Conservation (phyloP, 2,888 invertebrate genomes). For the Chelonus formosanus region DNA sequence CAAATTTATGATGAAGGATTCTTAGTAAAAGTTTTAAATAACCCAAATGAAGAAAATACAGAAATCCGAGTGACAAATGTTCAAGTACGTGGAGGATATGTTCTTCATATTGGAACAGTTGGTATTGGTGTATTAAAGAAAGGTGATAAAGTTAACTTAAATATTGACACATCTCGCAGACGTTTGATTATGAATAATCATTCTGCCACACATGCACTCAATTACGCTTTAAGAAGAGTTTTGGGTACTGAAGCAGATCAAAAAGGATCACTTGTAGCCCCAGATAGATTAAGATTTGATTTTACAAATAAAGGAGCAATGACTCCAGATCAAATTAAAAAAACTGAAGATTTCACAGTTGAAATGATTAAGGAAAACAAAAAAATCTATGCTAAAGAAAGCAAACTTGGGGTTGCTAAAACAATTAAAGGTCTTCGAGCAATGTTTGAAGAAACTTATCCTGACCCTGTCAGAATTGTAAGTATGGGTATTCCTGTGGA, state of each 20-base stretch:
- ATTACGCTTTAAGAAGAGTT: conserved; percentile 91
- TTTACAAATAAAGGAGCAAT: conserved; percentile 94
- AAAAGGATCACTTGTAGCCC: conserved; percentile 95
- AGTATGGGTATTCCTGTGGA: conserved; percentile 94
- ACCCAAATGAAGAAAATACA: conserved; percentile 69
- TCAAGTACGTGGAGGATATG: conserved; percentile 94
- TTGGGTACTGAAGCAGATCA: conserved; percentile 93
- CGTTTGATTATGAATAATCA: conserved; percentile 98
- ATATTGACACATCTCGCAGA: conserved; percentile 85
- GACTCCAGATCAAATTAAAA: conserved; percentile 86
- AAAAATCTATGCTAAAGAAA: conserved; percentile 87
- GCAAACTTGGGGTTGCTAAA: conserved; percentile 85
- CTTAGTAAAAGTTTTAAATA: conserved; percentile 79
- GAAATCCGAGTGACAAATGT: conserved; percentile 94
- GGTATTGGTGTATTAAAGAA: conserved; percentile 81
- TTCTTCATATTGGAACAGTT: conserved; percentile 90
- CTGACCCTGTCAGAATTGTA: conserved; percentile 94
- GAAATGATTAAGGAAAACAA: conserved; percentile 79
- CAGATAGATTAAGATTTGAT: conserved; percentile 96
- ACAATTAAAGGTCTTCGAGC: conserved; percentile 92
- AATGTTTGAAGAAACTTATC: conserved; percentile 98
- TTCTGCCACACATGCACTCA: conserved; percentile 96
- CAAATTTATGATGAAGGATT: conserved; percentile 98
- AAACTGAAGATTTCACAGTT: conserved; percentile 83
- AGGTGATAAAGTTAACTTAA: conserved; percentile 84